Base-by-base conservation (phyloP, 2,888 invertebrate species). In the Ormyrus thymus region DNA sequence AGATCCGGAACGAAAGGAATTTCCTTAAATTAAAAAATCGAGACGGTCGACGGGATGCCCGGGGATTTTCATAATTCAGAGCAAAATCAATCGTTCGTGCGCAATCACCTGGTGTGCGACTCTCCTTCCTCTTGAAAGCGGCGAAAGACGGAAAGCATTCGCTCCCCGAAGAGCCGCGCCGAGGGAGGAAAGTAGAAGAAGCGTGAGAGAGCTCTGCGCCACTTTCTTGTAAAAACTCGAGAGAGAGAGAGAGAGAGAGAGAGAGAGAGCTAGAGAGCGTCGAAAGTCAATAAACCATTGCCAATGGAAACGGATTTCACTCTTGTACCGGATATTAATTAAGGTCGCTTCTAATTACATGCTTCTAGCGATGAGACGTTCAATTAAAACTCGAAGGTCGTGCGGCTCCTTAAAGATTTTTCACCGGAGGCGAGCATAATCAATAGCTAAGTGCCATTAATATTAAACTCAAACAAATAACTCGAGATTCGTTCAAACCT, bases 241-340 rank as follows among this genome's bases (percentile, higher is more conserved):
- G 65, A 48, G 15, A 29, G 29, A 1, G 29, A 29, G 29, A 29
- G 29, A 29, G 1, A 29, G 29, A 29, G 29, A 4, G 4, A 29
- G 29, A 29, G 29, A 29, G 29, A 29, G 29, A 29, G 29, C 2
- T 0, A 29, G 29, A 29, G 55, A 64, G 43, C 15, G 58, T 46
- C 68, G 59, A 68, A 76, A 76, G 72, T 76, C 68, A 76, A 76
- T 79, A 76, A 68, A 62, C 58, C 59, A 59, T 74, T 55, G 50
- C n/a, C 46, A 53, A n/a, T 13, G 48, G 50, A 56, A 65, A 43
- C 48, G 64, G 15, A 43, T 68, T 66, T 51, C 43, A 7, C 66
- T 61, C 53, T 7, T 51, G 55, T 62, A 72, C 56, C n/a, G 51
- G 58, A 45, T 76, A 79, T 76, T 76, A 76, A 80, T 80, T 80